Percentiles rank a stretch among this genome's conserved stretches.
phyloP scores from a whole-genome alignment of 2,797 vertebrate genomes.

The Chelmon rostratus region DNA sequence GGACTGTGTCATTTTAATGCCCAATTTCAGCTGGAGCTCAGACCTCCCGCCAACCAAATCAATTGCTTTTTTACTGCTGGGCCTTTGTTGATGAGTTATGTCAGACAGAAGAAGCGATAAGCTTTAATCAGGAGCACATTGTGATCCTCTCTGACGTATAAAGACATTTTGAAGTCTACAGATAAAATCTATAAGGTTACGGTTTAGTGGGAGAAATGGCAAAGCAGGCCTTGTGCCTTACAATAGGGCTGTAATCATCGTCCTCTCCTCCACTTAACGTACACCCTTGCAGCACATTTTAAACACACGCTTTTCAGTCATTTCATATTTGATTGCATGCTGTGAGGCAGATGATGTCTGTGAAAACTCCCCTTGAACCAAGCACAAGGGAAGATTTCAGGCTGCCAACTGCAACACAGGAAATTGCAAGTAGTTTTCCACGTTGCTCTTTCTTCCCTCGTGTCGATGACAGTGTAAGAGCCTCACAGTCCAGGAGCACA shows the following conservation, averaged over 20 bases:
- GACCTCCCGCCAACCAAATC: slow-evolving; percentile 78
- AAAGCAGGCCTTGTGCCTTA: too few species aligned
- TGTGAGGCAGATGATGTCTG: neutral
- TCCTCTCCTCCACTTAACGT: neutral
- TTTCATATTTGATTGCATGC: neutral
- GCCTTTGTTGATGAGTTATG: slow-evolving; percentile 76
- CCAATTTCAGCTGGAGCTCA: slow-evolving; percentile 76
- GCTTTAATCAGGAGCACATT: slow-evolving; percentile 67
- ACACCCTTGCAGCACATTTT: neutral
- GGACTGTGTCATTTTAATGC: slow-evolving; percentile 82
- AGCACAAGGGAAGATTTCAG: neutral
- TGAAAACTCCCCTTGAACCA: neutral
- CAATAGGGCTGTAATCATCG: too few species aligned
- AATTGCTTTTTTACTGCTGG: slow-evolving; percentile 71
- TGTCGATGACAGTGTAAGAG: neutral
- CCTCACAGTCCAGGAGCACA: neutral
- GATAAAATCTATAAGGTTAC: slow-evolving; percentile 12
- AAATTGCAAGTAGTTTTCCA: neutral
- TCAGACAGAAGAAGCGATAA: slow-evolving; percentile 63
- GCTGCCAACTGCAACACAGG: neutral
- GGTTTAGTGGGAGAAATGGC: slow-evolving; percentile 5
- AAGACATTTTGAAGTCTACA: slow-evolving; percentile 41
- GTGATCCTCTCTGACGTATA: slow-evolving; percentile 34
- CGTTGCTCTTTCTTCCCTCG: neutral
- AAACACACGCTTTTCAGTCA: neutral